Evolutionary conservation across 2,888 invertebrate genomes (phyloP), one percentile per base, ranked within the genome.

Genomic region (Lepidochrysops patricia): DNA sequence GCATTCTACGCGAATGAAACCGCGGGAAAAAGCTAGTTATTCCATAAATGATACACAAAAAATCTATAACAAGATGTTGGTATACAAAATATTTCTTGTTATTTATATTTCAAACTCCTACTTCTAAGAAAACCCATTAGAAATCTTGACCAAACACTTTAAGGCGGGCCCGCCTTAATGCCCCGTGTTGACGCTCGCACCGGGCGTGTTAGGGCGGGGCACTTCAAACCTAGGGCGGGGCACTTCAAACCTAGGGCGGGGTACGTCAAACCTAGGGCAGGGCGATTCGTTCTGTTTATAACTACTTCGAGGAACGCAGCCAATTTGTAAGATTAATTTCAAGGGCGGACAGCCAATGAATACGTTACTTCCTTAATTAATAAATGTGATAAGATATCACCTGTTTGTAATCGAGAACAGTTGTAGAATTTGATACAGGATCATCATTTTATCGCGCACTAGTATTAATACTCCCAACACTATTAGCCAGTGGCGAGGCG

Each of bases 141-240:
- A 4, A 70, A 74, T 75, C 71, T 77, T 77, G 72, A 70, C 78
- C 77, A 75, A 79, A 79, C 78, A 77, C 79, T 77, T 78, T 77
- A 76, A 73, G 19, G 29, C 73, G 74, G 63, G 59, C 61, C 62
- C 70, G 69, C 68, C 69, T 12, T 34, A 58, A 58, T 49, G 7
- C 32, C 7, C 65, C 64, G 60, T 65, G 61, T 58, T 32, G 57
- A 49, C 61, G 60, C 56, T 62, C 61, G 70, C 67, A 25, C 48
- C 68, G 74, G 83, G 84, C 84, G 84, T 82, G 79, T 75, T 76
- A 67, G 74, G 87, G 86, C 84, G 87, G 80, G 70, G 80, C 76
- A n/a, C 54, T 48, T 35, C 61, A 70, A 64, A 67, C 73, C 73
- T 69, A 74, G 76, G 85, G 84, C 80, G 83, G 82, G 64, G 63